Base-by-base conservation (phyloP, 1,140 invertebrate species). In the Semibalanus balanoides region DNA sequence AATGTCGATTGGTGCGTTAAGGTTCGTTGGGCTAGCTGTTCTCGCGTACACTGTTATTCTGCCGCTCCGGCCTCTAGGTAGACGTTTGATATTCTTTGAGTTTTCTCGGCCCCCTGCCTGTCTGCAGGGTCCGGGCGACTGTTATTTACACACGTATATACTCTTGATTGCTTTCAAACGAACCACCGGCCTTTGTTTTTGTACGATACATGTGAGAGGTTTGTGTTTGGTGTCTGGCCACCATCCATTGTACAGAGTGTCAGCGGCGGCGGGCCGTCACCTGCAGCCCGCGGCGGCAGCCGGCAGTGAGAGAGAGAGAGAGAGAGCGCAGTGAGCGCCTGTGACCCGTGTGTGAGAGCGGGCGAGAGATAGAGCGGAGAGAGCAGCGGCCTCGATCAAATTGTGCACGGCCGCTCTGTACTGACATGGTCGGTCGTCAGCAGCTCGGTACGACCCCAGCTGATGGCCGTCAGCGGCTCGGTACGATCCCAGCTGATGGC, bases 161-260 rank as follows among this genome's bases (percentile, higher is more conserved):
- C 51, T 64, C 51, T 25, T 64, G 51, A 64, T 64, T 64, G 51
- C 51, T 64, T 64, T 64, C 51, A 64, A 64, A 64, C 51, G 51
- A 64, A 64, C 51, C 51, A 64, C 51, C 51, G 51, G 51, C 51
- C 51, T 64, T 64, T 64, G 51, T 64, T 64, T 40, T 64, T 64
- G 51, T 64, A 64, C 51, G 11, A 64, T 64, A 11, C 22, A 25
- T 64, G 9, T 64, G 51, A 19, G 51, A 11, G 35, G 35, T 40
- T 17, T 40, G 35, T 40, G 35, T 40, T 40, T 40, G 17, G 35
- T 40, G 35, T 40, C 5, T 40, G 35, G 17, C 35, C 35, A 17
- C 5, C 35, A 40, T 17, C 35, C 17, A 17, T 40, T 40, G 35
- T 40, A 40, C 35, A 40, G 35, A 7, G 35, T 40, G 35, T 40